Conservation (phyloP, 2,888 invertebrate genomes). For the Campopleginae sp. region DNA sequence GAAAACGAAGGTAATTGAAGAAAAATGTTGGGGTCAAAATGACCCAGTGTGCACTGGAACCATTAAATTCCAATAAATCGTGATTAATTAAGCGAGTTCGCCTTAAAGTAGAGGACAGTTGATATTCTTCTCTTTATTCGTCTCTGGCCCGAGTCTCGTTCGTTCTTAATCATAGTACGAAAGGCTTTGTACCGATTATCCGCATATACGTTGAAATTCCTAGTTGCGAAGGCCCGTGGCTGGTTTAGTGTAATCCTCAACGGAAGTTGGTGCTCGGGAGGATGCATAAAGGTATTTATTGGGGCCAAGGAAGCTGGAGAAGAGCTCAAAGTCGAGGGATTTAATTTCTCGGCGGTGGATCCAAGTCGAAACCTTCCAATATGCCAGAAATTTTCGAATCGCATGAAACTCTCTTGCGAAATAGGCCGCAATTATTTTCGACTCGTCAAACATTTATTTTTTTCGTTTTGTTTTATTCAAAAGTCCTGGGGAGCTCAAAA, state of each 20-base stretch:
- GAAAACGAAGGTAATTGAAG: too few species aligned
- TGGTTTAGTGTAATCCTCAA: conserved; percentile 78
- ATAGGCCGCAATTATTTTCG: background rate
- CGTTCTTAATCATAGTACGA: conserved; percentile 78
- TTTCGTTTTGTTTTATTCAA: too few species aligned
- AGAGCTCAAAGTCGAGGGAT: conserved; percentile 31
- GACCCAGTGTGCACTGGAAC: too few species aligned
- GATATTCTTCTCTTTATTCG: background rate
- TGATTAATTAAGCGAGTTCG: too few species aligned
- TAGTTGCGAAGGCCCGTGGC: conserved; percentile 76
- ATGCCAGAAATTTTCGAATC: background rate
- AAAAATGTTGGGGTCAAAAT: too few species aligned
- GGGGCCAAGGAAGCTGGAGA: conserved; percentile 22
- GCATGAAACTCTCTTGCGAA: background rate
- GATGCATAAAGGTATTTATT: conserved; percentile 11
- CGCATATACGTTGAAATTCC: conserved; percentile 76
- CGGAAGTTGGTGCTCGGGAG: conserved; percentile 45
- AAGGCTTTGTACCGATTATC: conserved; percentile 82
- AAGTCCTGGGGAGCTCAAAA: too few species aligned
- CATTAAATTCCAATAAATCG: too few species aligned
- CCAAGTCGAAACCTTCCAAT: background rate
- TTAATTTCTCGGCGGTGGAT: conserved; percentile 31
- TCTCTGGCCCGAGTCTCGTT: background rate
- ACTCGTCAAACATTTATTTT: background rate
- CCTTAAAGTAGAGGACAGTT: too few species aligned